Percentiles rank a stretch among this genome's conserved stretches.
Evolutionary conservation across 1,140 invertebrate species (phyloP).

Genomic region (Orius insidiosus): DNA sequence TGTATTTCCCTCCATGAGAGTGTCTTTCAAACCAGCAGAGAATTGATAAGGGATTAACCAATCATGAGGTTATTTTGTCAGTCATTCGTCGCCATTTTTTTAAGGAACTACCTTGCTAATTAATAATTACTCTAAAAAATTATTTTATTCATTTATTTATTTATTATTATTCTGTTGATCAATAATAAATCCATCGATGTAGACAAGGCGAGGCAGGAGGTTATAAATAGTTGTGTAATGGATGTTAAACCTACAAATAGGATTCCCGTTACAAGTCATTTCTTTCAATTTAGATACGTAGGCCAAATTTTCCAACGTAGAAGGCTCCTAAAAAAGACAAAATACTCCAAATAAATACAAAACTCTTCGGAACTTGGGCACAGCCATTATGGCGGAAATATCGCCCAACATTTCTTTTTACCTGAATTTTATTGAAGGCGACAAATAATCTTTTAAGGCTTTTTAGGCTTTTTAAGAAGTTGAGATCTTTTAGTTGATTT

Average conservation of each 20-base stretch:
- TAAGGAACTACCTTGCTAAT: no score
- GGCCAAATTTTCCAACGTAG: constrained; percentile 16
- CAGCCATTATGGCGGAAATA: no score
- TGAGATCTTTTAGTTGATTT: constrained; percentile 19
- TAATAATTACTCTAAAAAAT: no score
- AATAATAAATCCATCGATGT: constrained; percentile 8
- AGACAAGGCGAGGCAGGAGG: constrained; percentile 1
- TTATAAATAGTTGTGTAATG: constrained; percentile 14
- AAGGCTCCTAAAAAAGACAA: constrained; percentile 16
- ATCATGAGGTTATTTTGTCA: no score
- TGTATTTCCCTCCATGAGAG: no score
- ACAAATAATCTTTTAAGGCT: constrained; percentile 18
- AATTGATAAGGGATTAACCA: no score
- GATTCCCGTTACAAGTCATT: constrained; percentile 20
- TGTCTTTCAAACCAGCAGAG: no score
- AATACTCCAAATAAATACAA: no score
- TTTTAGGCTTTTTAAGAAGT: constrained; percentile 16
- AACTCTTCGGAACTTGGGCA: no score
- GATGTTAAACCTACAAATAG: constrained; percentile 15
- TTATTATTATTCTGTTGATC: background rate
- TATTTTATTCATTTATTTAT: no score
- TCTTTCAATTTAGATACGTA: constrained; percentile 18
- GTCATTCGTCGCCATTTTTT: no score
- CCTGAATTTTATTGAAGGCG: constrained; percentile 18
- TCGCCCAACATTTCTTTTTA: no score